Evolutionary conservation across 2,888 invertebrate species (phyloP).

Genomic region (Alviniconcha strummeri): DNA sequence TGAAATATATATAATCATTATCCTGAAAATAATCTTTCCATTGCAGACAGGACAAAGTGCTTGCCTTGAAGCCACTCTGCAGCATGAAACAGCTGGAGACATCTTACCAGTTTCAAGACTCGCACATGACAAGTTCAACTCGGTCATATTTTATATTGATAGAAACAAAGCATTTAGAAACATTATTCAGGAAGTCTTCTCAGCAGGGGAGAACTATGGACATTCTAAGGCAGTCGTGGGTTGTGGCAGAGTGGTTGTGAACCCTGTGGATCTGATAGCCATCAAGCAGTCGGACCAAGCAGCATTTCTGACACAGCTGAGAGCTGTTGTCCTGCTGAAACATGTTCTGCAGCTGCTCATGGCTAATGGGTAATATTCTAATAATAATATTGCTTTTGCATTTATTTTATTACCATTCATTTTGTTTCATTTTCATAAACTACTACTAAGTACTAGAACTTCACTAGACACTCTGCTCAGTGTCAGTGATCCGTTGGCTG

Average conservation of each 20-base stretch:
- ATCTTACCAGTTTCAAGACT: neutral
- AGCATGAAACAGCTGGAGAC: neutral
- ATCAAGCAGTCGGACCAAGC: neutral
- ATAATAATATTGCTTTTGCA: no score
- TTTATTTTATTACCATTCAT: no score
- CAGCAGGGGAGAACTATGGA: slow-evolving; percentile 34
- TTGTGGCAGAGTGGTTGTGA: slow-evolving; percentile 7
- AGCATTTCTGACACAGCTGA: slow-evolving; percentile 14
- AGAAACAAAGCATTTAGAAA: slow-evolving; percentile 30
- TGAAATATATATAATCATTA: no score
- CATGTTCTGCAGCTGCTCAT: slow-evolving; percentile 44
- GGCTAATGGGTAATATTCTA: slow-evolving; percentile 46
- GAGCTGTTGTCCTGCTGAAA: slow-evolving; percentile 40
- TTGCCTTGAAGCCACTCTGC: slow-evolving; percentile 1
- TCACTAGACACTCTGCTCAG: no score
- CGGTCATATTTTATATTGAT: slow-evolving; percentile 27
- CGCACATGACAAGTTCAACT: slow-evolving; percentile 26
- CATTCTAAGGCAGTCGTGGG: neutral
- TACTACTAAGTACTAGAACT: no score
- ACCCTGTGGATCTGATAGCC: slow-evolving; percentile 21
- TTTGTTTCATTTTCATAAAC: no score
- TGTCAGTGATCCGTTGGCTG: no score
- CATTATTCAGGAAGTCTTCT: slow-evolving; percentile 26
- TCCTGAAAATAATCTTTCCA: no score
- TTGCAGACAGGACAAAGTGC: neutral